Base-by-base conservation (phyloP, 2,888 invertebrate species). In the Mythimna impura region DNA sequence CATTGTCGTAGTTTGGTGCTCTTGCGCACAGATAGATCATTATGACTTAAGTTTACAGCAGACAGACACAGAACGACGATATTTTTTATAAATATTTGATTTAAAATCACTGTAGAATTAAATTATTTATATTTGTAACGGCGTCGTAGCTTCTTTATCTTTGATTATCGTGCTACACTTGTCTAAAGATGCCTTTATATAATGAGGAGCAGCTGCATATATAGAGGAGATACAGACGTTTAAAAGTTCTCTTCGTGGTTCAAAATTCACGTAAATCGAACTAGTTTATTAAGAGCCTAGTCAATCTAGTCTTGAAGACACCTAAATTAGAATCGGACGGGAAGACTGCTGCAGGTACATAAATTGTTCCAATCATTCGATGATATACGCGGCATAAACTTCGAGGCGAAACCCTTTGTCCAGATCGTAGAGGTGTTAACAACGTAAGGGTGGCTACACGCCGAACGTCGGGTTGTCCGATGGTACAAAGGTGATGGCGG, bases 1-100 rank as follows among this genome's bases (percentile, higher is more conserved):
- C 17, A 47, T 57, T 25, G 20, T 65, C 30, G 22, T 43, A 61
- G n/a, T 22, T 3, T 36, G 14, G 12, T 52, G 77, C 12, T 66
- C 52, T 30, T 43, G 54, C 30, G 47, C 30, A 68, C 25, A 20
- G 3, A 25, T 36, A 50, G 14, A 50, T 22, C 61, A 62, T 62
- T 14, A 66, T 22, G 50, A 34, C 50, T 40, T 50, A n/a, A 12
- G 12, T 10, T 5, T 10, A 25, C 5, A 60, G 58, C 10, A 36
- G 34, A 34, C 36, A 36, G 36, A 30, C 30, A 30, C 30, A 3
- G 30, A 30, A 30, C 30, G 3, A 30, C 30, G 30, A 30, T 30
- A 3, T 30, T 30, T 30, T 30, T 25, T 1, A 17, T 50, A 55
- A 14, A 25, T 22, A 14, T 20, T 14, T 30, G 8, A 25, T 30